Conservation (phyloP, 2,888 invertebrate species). For the Orthosia incerta region DNA sequence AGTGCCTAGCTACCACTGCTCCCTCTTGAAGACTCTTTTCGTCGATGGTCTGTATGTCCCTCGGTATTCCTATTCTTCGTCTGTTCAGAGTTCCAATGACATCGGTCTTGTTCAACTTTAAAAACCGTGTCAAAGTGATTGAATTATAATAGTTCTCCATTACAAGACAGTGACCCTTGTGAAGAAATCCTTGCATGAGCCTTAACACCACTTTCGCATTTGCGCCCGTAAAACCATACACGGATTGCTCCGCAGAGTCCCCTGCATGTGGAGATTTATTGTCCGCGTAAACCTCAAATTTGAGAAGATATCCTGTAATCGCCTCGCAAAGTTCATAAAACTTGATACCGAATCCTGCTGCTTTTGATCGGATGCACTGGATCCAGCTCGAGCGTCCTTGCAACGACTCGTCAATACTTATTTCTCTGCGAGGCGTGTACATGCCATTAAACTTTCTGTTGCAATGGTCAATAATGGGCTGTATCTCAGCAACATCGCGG, state of each 20-base stretch:
- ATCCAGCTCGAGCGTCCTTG: conserved; percentile 56
- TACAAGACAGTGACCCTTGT: conserved; percentile 23
- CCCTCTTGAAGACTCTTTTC: conserved; percentile 23
- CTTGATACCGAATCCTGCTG: conserved; percentile 56
- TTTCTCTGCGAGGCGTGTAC: conserved; percentile 26
- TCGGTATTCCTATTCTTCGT: conserved; percentile 14
- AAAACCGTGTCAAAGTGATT: conserved; percentile 26
- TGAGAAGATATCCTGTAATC: conserved; percentile 32
- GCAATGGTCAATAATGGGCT: conserved; percentile 29
- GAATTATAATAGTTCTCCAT: conserved; percentile 51
- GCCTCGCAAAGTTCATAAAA: conserved; percentile 53
- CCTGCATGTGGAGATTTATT: conserved; percentile 6
- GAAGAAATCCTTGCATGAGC: conserved; percentile 17
- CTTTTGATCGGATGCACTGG: conserved; percentile 54
- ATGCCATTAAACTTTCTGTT: conserved; percentile 24
- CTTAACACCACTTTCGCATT: conserved; percentile 19
- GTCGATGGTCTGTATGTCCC: conserved; percentile 11
- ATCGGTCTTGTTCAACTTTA: conserved; percentile 28
- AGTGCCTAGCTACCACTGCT: conserved; percentile 39
- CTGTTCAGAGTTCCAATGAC: conserved; percentile 34
- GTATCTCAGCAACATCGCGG: conserved; percentile 26
- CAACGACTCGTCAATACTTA: conserved; percentile 50
- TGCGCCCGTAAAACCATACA: conserved; percentile 20
- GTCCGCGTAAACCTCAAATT: conserved; percentile 20
- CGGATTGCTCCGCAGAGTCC: conserved; percentile 1